phyloP scores from a whole-genome alignment of 2,113 vertebrate species.

The Vulpes ferrilata region DNA sequence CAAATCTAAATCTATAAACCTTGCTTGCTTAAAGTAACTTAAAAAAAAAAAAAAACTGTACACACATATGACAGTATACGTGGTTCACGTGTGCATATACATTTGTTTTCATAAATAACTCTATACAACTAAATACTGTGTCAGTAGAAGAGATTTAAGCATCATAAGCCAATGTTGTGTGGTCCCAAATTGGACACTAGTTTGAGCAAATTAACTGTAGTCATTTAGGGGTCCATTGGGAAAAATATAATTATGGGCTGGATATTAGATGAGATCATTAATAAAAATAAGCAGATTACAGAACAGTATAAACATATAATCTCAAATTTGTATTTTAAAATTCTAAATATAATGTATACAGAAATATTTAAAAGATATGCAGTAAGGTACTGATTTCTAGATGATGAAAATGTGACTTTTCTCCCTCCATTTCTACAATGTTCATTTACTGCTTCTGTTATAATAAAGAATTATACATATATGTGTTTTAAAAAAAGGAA shows the following conservation, averaged over 20 bases:
- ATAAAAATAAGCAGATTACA: background rate
- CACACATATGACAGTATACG: background rate
- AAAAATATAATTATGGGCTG: background rate
- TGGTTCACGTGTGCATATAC: background rate
- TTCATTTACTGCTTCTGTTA: background rate
- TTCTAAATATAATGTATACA: background rate
- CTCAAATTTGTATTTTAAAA: conserved; percentile 11
- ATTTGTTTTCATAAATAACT: background rate
- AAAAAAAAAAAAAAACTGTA: background rate
- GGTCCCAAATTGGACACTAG: background rate
- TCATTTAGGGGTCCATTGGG: background rate
- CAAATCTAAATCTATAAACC: background rate
- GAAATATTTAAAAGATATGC: conserved; percentile 9
- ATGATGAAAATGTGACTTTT: background rate
- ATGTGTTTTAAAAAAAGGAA: background rate
- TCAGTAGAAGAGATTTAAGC: background rate
- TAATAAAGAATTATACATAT: background rate
- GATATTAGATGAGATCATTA: background rate
- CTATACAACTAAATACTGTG: background rate
- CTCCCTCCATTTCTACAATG: background rate
- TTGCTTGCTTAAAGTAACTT: background rate
- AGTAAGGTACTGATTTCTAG: background rate
- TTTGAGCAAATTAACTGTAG: conserved; percentile 41
- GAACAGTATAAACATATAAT: background rate
- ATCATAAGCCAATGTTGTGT: background rate